phyloP scores from a whole-genome alignment of 2,113 vertebrate genomes.

The Hystrix brachyura region DNA sequence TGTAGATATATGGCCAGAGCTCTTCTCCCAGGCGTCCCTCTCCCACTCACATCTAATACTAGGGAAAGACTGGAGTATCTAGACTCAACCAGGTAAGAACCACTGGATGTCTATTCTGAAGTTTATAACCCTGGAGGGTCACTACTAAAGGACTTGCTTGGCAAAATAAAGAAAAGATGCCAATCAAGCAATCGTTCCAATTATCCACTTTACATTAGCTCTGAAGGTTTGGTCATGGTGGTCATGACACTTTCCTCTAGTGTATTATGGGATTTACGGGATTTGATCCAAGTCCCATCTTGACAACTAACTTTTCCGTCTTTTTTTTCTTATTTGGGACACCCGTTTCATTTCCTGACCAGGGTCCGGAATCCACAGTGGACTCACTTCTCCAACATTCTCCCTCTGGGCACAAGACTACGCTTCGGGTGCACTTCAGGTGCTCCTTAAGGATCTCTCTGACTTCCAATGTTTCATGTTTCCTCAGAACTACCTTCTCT shows the following conservation, averaged over 20 bases:
- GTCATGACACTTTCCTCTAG: neutral
- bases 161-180: neutral
- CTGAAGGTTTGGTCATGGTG: neutral
- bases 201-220: neutral
- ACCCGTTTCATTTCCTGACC: constrained; percentile 69
- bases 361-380: neutral
- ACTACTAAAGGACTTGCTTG: neutral
- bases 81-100: neutral
- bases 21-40: neutral
- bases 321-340: neutral
- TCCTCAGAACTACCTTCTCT: constrained; percentile 21
- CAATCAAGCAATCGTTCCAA: neutral
- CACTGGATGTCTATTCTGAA: neutral
- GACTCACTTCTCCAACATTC: neutral
- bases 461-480: neutral
- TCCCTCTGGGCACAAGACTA: constrained; percentile 15
- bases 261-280: neutral
- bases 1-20: neutral
- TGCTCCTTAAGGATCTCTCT: neutral
- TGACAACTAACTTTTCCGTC: neutral
- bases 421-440: neutral
- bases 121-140: neutral
- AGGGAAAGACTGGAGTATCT: neutral
- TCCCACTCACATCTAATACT: neutral
- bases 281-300: constrained; percentile 13